A percentile compares a stretch with the other conserved stretches of the same genome.
Evolutionary conservation across 2,888 invertebrate genomes (phyloP).

Genomic region (Eupithecia tripunctaria): DNA sequence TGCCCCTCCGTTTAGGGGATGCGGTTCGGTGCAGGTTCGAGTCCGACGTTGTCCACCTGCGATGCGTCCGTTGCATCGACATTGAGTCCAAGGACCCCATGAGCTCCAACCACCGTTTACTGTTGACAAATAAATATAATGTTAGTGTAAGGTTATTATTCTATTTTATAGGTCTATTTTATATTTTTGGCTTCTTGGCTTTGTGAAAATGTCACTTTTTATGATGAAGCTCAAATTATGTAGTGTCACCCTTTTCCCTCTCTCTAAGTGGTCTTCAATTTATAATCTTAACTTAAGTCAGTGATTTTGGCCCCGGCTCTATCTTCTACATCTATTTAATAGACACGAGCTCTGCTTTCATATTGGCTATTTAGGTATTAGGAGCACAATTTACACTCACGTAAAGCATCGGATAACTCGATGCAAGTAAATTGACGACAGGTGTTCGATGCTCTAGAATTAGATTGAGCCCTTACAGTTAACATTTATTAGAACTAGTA

Average conservation of each 20-base stretch:
- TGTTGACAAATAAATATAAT: constrained; percentile 66
- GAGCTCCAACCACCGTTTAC: constrained; percentile 98
- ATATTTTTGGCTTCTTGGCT: too few relatives aligned
- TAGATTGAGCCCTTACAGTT: not conserved
- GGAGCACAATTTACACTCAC: not conserved
- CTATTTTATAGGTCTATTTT: too few relatives aligned
- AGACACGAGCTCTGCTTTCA: not conserved
- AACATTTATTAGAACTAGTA: constrained; percentile 5
- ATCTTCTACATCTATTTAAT: not conserved
- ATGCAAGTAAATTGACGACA: not conserved
- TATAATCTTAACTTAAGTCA: not conserved
- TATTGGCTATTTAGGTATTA: not conserved
- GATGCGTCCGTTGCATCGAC: constrained; percentile 90
- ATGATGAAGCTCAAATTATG: too few relatives aligned
- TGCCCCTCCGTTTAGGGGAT: constrained; percentile 95
- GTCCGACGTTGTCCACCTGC: constrained; percentile 92
- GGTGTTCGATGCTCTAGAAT: not conserved
- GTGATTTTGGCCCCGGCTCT: not conserved
- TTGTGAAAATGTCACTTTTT: not conserved
- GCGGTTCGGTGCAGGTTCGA: constrained; percentile 94
- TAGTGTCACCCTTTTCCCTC: not conserved
- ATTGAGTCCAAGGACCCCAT: constrained; percentile 95
- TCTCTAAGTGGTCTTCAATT: not conserved
- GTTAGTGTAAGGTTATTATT: not conserved
- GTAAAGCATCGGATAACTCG: not conserved